Conservation (phyloP, 2,113 vertebrate species). For the Hassar affinis region DNA sequence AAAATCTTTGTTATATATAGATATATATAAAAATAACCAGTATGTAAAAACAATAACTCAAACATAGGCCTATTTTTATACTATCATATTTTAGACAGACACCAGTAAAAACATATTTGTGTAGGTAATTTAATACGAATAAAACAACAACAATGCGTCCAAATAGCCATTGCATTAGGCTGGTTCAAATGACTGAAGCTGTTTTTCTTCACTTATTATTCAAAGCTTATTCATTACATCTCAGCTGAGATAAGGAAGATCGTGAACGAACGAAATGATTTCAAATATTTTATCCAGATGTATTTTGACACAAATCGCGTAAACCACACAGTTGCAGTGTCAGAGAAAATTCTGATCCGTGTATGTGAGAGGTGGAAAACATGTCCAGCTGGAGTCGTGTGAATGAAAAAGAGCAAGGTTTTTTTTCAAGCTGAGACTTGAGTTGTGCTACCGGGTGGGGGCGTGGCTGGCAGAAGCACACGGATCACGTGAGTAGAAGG, state of each 20-base stretch:
- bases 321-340: neutral
- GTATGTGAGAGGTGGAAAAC: constrained; percentile 7
- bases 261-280: neutral
- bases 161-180: neutral
- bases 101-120: neutral
- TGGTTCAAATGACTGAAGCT: neutral
- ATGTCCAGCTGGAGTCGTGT: constrained; percentile 17
- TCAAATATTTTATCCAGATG: neutral
- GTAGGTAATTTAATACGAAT: neutral
- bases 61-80: neutral
- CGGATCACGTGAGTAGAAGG: constrained; percentile 20
- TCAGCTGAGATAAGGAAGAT: neutral
- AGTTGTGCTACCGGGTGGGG: constrained; percentile 13
- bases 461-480: constrained; percentile 2
- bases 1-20: neutral
- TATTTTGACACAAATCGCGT: neutral
- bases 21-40: too few species aligned
- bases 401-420: constrained; percentile 24
- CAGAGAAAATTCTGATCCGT: neutral
- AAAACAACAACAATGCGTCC: neutral
- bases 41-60: neutral
- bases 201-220: neutral
- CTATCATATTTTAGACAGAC: neutral
- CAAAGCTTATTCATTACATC: neutral
- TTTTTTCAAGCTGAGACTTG: constrained; percentile 11